Evolutionary conservation across 2,797 vertebrate species (phyloP).

Genomic region (Pseudochromis fuscus): DNA sequence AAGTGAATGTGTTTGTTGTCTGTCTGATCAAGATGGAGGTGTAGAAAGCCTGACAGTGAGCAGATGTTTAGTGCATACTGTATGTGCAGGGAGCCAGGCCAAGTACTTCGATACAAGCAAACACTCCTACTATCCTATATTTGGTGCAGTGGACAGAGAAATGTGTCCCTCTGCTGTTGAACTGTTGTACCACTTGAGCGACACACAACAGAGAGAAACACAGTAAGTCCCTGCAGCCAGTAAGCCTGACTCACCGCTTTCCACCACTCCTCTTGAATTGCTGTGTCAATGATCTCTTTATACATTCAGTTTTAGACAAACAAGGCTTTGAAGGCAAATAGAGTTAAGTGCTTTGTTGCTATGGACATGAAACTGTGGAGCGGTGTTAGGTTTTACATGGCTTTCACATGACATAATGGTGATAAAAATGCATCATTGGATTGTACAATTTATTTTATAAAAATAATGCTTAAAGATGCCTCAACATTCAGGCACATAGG

Average conservation of each 20-base stretch:
- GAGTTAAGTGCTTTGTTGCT: constrained; percentile 64
- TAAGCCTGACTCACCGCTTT: constrained; percentile 9
- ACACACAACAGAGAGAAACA: constrained; percentile 53
- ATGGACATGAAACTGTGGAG: constrained; percentile 50
- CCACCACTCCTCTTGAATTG: constrained; percentile 2
- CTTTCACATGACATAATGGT: constrained; percentile 35
- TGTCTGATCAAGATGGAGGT: constrained; percentile 15
- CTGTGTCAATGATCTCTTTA: constrained; percentile 50
- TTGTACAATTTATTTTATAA: not conserved
- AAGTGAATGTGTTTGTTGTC: not conserved
- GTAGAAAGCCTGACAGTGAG: constrained; percentile 73
- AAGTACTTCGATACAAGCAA: constrained; percentile 69
- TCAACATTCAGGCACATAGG: not conserved
- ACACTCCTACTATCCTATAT: not conserved
- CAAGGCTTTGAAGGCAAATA: constrained; percentile 65
- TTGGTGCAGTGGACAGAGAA: constrained; percentile 46
- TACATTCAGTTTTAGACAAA: constrained; percentile 69
- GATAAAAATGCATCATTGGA: constrained; percentile 4
- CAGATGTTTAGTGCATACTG: constrained; percentile 63
- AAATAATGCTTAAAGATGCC: not conserved
- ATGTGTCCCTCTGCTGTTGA: constrained; percentile 70
- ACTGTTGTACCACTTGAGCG: constrained; percentile 71
- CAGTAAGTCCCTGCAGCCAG: not conserved
- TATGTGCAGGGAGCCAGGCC: constrained; percentile 56
- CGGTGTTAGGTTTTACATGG: not conserved